Base-by-base conservation (phyloP, 2,888 invertebrate species). In the Nudaria mundana region DNA sequence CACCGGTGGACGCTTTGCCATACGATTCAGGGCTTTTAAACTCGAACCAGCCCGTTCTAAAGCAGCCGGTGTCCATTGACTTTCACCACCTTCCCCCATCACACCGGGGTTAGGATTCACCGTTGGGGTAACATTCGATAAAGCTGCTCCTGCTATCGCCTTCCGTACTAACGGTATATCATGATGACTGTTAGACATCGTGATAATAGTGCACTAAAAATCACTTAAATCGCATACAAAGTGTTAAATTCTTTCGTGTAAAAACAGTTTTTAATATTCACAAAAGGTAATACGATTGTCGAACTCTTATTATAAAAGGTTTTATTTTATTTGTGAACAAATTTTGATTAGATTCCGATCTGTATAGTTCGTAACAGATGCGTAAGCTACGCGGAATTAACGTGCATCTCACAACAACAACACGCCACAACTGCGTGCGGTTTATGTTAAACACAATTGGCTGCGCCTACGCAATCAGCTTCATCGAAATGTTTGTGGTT, bases 1-100 rank as follows among this genome's bases (percentile, higher is more conserved):
- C 3, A 92, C 89, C 0, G 91, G 90, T 3, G 91, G 91, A 46
- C 91, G 72, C 56, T 91, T 91, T 0, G 91, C 90, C 81, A 91
- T 89, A 12, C 87, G 87, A 47, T 90, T 90, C 11, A 91, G 59
- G 4, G 90, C 90, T 44, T 89, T 89, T 41, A 90, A 66, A 3
- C 90, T 86, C 0, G 85, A 84, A 13, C 89, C 84, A 29, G 90
- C 87, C 47, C 88, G 66, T 57, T 89, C 89, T 46, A 88, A 69
- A 2, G 88, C 87, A 12, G 88, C 87, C 0, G 87, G 86, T 3
- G 87, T 86, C 88, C 87, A 88, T 20, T 86, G 70, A 52, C 71
- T 74, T 60, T 84, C 77, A 52, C 76, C 71, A 29, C 47, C 58
- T 15, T 73, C 66, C 20, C 70, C 63, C 1, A 68, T 10, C 4